A percentile compares a stretch with the other conserved stretches of the same genome.
phyloP scores from a whole-genome alignment of 1,140 invertebrate genomes.

The Formica exsecta region DNA sequence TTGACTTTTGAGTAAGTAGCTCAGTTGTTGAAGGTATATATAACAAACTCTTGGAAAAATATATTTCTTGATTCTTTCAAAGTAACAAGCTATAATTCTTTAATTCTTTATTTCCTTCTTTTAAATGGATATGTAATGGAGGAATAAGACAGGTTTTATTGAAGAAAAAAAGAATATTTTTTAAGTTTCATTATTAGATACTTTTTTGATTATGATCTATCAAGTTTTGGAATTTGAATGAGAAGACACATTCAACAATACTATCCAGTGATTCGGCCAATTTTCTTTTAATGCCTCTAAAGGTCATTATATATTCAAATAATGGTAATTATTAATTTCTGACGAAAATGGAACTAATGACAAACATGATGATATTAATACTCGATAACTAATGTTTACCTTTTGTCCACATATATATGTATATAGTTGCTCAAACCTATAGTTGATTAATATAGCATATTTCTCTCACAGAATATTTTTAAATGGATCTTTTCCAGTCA shows the following conservation, averaged over 20 bases:
- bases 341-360: constrained; percentile 1
- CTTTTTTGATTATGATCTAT: background rate
- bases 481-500: background rate
- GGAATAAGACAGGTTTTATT: constrained; percentile 3
- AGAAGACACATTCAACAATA: constrained; percentile 26
- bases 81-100: background rate
- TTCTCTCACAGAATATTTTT: background rate
- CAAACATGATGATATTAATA: constrained; percentile 22
- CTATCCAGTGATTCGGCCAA: background rate
- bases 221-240: constrained; percentile 14
- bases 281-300: constrained; percentile 8
- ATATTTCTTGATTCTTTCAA: constrained; percentile 5
- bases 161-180: constrained; percentile 19
- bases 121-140: background rate
- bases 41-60: background rate
- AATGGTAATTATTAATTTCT: constrained; percentile 6
- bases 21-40: background rate
- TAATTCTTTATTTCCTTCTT: constrained; percentile 25
- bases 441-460: constrained; percentile 4
- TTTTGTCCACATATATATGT: background rate
- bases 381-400: background rate
- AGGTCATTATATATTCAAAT: constrained; percentile 16
- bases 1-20: constrained; percentile 14
- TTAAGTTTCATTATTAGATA: constrained; percentile 6
- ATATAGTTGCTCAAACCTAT: background rate